These are phyloP conservation scores for Carassius auratus DNA, from an alignment of 2,113 vertebrate genomes.

Conservation along the genomic window DNA sequence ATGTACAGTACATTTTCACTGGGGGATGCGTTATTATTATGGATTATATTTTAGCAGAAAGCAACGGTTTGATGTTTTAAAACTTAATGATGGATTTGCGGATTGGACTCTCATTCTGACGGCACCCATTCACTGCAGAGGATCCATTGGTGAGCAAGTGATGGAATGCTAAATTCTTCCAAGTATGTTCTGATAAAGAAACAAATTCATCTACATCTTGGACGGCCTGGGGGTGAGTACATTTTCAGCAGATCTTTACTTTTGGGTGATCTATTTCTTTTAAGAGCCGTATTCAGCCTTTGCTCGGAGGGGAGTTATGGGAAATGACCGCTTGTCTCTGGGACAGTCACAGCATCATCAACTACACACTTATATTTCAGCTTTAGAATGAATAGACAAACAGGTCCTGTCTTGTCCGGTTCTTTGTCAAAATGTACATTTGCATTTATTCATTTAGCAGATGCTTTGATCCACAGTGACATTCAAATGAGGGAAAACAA, in stretches of 20 bases:
- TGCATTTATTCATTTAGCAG: constrained; percentile 31
- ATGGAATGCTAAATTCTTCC: too few relatives aligned
- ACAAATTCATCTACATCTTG: too few relatives aligned
- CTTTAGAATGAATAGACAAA: constrained; percentile 54
- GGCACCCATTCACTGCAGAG: too few relatives aligned
- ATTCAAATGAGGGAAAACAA: neutral
- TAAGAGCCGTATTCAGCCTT: neutral
- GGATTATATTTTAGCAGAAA: too few relatives aligned
- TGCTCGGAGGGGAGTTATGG: neutral
- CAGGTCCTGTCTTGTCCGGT: neutral
- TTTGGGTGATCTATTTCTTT: neutral
- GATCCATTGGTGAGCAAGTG: too few relatives aligned
- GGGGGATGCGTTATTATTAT: too few relatives aligned
- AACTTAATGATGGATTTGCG: too few relatives aligned
- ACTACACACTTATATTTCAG: constrained; percentile 70
- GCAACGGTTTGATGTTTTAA: too few relatives aligned
- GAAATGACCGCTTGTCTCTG: constrained; percentile 62
- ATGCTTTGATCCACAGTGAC: constrained; percentile 12
- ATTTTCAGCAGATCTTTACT: neutral
- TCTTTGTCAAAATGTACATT: constrained; percentile 6
- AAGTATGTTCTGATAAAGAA: too few relatives aligned
- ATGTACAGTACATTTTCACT: too few relatives aligned
- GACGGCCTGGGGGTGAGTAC: too few relatives aligned
- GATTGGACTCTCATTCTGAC: too few relatives aligned
- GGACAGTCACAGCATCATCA: constrained; percentile 64